Conservation (phyloP, 2,113 vertebrate genomes). For the Pseudorhombus dupliciocellatus region DNA sequence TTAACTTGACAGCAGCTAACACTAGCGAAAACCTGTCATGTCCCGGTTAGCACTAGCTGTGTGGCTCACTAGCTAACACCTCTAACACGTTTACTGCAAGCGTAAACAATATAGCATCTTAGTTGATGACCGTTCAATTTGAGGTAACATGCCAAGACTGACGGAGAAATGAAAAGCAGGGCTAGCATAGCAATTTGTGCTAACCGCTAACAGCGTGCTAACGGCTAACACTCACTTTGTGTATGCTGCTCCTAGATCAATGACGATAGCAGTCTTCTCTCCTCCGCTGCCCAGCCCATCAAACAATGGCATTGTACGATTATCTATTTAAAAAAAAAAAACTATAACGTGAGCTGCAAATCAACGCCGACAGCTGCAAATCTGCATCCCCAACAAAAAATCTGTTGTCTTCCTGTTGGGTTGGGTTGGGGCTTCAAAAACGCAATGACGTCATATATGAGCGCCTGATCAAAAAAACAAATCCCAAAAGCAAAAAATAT, state of each 20-base stretch:
- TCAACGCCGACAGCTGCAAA: background rate
- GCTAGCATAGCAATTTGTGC: constrained; percentile 7
- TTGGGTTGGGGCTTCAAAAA: constrained; percentile 41
- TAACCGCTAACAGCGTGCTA: constrained; percentile 39
- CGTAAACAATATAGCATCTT: background rate
- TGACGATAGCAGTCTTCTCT: constrained; percentile 94
- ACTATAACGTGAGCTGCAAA: too few relatives aligned
- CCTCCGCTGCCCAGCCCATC: constrained; percentile 92
- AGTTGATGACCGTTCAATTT: background rate
- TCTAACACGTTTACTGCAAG: background rate
- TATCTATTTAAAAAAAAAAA: too few relatives aligned
- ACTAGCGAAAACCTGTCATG: background rate
- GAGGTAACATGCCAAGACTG: fast-evolving
- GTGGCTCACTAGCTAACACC: background rate
- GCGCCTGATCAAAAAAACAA: constrained; percentile 42
- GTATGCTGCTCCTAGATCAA: constrained; percentile 93
- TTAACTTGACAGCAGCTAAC: background rate
- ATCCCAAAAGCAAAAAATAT: background rate
- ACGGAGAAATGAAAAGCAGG: background rate
- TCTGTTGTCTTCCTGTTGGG: constrained; percentile 52
- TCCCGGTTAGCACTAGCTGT: background rate
- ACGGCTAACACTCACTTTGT: constrained; percentile 88
- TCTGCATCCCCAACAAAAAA: constrained; percentile 25
- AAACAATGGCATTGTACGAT: constrained; percentile 89
- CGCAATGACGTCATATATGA: constrained; percentile 32